A percentile compares a stretch with the other conserved stretches of the same genome.
phyloP scores from a whole-genome alignment of 1,140 invertebrate genomes.

The Brachystomella parvula region DNA sequence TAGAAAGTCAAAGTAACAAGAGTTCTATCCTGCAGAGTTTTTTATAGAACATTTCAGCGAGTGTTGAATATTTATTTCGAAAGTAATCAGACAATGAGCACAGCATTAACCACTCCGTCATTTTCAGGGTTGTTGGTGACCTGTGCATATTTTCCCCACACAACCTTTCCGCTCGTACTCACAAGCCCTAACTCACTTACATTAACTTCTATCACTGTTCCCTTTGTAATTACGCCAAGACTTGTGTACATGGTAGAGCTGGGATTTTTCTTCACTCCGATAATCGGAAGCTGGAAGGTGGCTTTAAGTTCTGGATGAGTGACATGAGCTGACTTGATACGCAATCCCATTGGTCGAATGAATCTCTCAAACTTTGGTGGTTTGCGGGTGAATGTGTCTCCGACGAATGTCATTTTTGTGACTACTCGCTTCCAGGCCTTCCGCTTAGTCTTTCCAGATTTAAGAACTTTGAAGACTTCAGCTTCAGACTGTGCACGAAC shows the following conservation, averaged over 20 bases:
- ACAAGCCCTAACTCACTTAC: slow-evolving; percentile 98
- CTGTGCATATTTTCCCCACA: slow-evolving; percentile 99
- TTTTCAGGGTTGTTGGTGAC: slow-evolving; percentile 99
- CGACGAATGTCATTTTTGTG: slow-evolving; percentile 96
- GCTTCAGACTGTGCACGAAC: slow-evolving; percentile 93
- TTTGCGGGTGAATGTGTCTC: slow-evolving; percentile 96
- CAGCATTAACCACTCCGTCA: slow-evolving; percentile 99
- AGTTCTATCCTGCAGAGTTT: no score
- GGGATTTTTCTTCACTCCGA: slow-evolving; percentile 99
- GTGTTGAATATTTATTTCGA: no score
- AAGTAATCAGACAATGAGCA: slow-evolving; percentile 86
- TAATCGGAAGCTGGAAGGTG: slow-evolving; percentile 96
- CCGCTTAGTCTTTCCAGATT: slow-evolving; percentile 85
- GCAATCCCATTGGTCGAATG: slow-evolving; percentile 93
- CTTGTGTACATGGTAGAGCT: slow-evolving; percentile 94
- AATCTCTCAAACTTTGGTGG: slow-evolving; percentile 99
- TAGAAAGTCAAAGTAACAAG: no score
- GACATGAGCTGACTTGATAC: slow-evolving; percentile 95
- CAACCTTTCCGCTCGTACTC: slow-evolving; percentile 97
- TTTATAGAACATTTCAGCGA: no score
- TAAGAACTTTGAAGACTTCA: slow-evolving; percentile 93
- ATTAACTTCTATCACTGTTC: slow-evolving; percentile 95
- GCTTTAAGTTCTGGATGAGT: slow-evolving; percentile 99
- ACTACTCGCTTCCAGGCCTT: slow-evolving; percentile 99
- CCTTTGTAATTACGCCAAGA: slow-evolving; percentile 97